Conservation (phyloP, 2,888 invertebrate genomes). For the Argyresthia goedartella region DNA sequence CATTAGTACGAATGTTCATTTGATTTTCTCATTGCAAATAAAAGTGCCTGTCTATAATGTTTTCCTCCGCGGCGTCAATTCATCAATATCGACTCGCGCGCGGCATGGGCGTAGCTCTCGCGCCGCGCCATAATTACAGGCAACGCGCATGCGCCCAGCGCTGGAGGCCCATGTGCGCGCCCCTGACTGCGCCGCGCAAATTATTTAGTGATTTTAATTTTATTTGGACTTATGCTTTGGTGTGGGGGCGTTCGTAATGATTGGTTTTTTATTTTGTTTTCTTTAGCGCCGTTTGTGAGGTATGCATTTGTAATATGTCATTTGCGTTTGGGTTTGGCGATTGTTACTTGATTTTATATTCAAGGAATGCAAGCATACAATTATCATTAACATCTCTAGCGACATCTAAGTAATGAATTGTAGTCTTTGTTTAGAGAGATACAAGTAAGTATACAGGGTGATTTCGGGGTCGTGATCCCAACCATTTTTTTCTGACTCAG, state of each 20-base stretch:
- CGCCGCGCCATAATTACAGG: conserved; percentile 56
- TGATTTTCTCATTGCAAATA: too few relatives aligned
- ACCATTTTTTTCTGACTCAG: too few relatives aligned
- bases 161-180: conserved; percentile 46
- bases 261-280: conserved; percentile 17
- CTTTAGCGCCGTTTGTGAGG: conserved; percentile 28
- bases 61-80: conserved; percentile 45
- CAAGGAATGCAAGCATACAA: neutral
- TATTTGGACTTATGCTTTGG: conserved; percentile 49
- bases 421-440: too few relatives aligned
- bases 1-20: too few relatives aligned
- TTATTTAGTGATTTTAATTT: conserved; percentile 65
- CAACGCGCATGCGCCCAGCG: conserved; percentile 18
- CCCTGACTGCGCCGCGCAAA: conserved; percentile 41
- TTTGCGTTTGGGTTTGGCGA: neutral
- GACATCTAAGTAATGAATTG: too few relatives aligned
- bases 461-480: too few relatives aligned
- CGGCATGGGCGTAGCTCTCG: conserved; percentile 38
- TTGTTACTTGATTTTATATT: neutral
- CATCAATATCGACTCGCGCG: conserved; percentile 45
- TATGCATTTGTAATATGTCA: conserved; percentile 21
- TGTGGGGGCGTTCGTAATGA: conserved; percentile 23
- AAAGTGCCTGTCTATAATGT: conserved; percentile 6
- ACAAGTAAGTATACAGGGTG: too few relatives aligned
- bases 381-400: too few relatives aligned